Conservation (phyloP, 2,113 vertebrate genomes). For the Gadus macrocephalus region DNA sequence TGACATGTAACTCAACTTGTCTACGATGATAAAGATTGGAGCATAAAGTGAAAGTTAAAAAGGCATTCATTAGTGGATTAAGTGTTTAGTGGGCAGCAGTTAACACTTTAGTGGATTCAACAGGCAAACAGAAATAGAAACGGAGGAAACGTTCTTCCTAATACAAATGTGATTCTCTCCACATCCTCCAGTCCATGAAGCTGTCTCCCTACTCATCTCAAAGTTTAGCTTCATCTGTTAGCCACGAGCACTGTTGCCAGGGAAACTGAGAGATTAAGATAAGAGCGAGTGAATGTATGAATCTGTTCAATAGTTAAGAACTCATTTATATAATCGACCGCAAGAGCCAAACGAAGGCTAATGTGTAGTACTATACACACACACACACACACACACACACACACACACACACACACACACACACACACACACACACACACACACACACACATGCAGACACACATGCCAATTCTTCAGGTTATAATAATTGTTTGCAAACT, state of each 20-base stretch:
- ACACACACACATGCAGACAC: not conserved
- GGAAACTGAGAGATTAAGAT: slow-evolving; percentile 60
- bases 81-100: too few species aligned
- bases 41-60: too few species aligned
- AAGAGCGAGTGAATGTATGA: slow-evolving; percentile 57
- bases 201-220: slow-evolving; percentile 31
- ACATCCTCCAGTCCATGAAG: not conserved
- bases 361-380: not conserved
- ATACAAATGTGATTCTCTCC: not conserved
- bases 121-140: too few species aligned
- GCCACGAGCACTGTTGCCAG: slow-evolving; percentile 63
- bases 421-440: not conserved
- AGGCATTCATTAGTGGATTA: too few species aligned
- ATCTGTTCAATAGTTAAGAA: slow-evolving; percentile 53
- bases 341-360: slow-evolving; percentile 37
- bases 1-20: too few species aligned
- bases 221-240: slow-evolving; percentile 50
- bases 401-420: slow-evolving; percentile 16
- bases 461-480: slow-evolving; percentile 22
- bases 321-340: slow-evolving; percentile 55
- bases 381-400: slow-evolving; percentile 3
- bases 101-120: too few species aligned
- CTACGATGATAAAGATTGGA: too few species aligned
- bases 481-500: slow-evolving; percentile 36
- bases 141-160: too few species aligned